A percentile compares a stretch with the other conserved stretches of the same genome.
phyloP scores from a whole-genome alignment of 2,888 invertebrate species.

The Cetonia aurata region DNA sequence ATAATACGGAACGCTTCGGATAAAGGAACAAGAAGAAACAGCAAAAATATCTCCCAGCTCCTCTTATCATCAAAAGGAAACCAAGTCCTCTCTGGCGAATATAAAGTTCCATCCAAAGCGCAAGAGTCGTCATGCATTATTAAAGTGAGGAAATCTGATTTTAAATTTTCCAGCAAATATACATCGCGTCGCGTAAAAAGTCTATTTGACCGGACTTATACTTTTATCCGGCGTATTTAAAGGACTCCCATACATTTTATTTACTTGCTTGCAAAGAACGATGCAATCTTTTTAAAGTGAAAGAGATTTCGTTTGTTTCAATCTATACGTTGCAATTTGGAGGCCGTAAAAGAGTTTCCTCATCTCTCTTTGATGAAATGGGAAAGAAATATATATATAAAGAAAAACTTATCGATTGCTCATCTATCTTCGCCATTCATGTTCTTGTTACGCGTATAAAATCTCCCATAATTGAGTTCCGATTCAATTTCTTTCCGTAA shows the following conservation, averaged over 20 bases:
- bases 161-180: conserved; percentile 26
- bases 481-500: conserved; percentile 32
- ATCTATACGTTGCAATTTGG: too few relatives aligned
- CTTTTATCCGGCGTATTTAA: conserved; percentile 5
- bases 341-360: too few relatives aligned
- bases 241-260: not conserved
- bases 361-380: conserved; percentile 1
- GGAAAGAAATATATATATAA: not conserved
- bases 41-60: conserved; percentile 11
- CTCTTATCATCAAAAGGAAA: conserved; percentile 37
- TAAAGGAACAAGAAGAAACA: conserved; percentile 1
- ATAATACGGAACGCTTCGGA: conserved; percentile 34
- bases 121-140: conserved; percentile 32
- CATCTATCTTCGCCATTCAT: conserved; percentile 13
- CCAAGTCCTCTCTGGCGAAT: conserved; percentile 3
- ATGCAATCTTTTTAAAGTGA: too few relatives aligned
- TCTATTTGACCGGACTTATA: conserved; percentile 1
- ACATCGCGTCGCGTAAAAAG: conserved; percentile 15
- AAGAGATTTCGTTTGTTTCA: too few relatives aligned
- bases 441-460: conserved; percentile 14
- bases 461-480: conserved; percentile 37
- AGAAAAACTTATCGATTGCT: conserved; percentile 1
- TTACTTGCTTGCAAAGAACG: not conserved
- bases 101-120: conserved; percentile 14
- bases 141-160: conserved; percentile 36